These are phyloP conservation scores for Luehdorfia chinensis DNA, from an alignment of 1,140 invertebrate genomes.

Conservation along the genomic window DNA sequence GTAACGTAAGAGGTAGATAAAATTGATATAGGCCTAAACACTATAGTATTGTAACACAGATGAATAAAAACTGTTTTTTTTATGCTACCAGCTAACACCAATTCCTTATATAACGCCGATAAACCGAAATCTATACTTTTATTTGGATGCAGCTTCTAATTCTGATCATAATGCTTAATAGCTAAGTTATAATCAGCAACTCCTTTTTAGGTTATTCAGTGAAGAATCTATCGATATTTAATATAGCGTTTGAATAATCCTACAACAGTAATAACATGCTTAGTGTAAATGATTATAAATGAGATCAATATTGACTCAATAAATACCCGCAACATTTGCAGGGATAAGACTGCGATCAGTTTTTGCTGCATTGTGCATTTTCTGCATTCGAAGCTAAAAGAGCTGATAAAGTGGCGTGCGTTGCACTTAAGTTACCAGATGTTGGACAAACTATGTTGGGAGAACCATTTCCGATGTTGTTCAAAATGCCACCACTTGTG, in stretches of 20 bases:
- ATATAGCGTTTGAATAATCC: no score
- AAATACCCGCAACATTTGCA: conserved; percentile 9
- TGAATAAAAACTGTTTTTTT: conserved; percentile 1
- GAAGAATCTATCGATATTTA: no score
- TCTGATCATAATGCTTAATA: background rate
- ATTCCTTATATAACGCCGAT: background rate
- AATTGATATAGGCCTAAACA: no score
- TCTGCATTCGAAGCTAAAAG: conserved; percentile 61
- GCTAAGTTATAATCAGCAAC: background rate
- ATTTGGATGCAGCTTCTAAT: background rate
- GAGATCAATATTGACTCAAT: no score
- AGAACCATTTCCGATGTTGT: conserved; percentile 29
- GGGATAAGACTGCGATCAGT: conserved; percentile 30
- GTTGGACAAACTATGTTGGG: conserved; percentile 50
- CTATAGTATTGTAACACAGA: background rate
- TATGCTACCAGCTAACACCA: background rate
- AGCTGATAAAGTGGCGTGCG: conserved; percentile 71
- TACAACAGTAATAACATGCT: no score
- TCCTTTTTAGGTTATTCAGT: no score
- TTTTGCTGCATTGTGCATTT: conserved; percentile 50
- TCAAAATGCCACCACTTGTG: conserved; percentile 40
- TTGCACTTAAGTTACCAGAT: conserved; percentile 68
- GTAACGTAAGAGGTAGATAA: conserved; percentile 55
- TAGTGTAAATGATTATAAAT: no score
- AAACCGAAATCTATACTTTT: background rate